Conservation (phyloP, 2,797 vertebrate genomes). For the Falco columbarius region DNA sequence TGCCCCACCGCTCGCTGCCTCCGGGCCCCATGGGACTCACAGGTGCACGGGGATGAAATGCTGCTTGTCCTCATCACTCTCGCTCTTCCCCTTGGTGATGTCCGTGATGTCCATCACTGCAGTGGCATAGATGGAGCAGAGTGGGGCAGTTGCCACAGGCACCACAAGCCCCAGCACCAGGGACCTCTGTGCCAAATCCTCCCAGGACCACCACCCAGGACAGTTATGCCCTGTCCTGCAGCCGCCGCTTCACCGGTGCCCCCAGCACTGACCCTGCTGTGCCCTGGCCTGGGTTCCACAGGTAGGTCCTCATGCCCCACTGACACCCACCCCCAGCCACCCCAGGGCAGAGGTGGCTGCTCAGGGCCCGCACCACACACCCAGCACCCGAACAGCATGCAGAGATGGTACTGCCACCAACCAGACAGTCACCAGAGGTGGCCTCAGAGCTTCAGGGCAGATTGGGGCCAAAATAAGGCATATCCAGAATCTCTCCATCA, state of each 20-base stretch:
- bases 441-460: neutral
- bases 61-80: constrained; percentile 69
- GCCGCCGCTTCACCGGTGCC: neutral
- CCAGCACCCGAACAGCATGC: neutral
- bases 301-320: accelerated
- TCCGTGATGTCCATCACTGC: constrained; percentile 72
- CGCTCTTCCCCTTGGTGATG: constrained; percentile 58
- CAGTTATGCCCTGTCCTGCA: neutral
- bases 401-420: neutral
- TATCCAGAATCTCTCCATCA: neutral
- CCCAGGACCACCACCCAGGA: neutral
- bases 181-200: neutral
- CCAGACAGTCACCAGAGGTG: neutral
- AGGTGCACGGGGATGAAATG: constrained; percentile 67
- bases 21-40: neutral
- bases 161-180: accelerated
- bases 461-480: neutral
- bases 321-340: neutral
- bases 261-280: neutral
- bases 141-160: accelerated
- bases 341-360: neutral
- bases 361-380: accelerated
- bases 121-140: neutral
- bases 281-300: accelerated
- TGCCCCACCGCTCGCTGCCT: neutral